Percentiles rank a stretch among this genome's conserved stretches.
These are phyloP conservation scores for Helicorthomorpha holstii DNA, from an alignment of 1,140 invertebrate genomes.

Conservation along the genomic window DNA sequence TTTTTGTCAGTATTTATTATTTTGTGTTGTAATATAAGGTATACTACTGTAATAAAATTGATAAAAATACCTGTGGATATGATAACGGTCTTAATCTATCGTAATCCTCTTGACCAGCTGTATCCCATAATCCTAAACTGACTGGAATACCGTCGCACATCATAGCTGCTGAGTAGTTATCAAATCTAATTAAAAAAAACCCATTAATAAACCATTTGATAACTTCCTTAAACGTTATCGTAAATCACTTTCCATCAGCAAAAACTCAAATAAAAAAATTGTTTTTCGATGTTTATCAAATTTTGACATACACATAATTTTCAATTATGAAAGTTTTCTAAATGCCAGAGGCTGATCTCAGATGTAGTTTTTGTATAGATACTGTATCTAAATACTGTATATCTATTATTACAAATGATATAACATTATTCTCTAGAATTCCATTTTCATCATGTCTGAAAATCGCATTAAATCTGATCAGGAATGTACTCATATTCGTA, in stretches of 20 bases:
- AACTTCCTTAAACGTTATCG: neutral
- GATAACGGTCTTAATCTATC: constrained; percentile 85
- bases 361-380: too few relatives aligned
- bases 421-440: too few relatives aligned
- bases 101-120: constrained; percentile 94
- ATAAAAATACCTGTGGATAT: constrained; percentile 51
- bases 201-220: neutral
- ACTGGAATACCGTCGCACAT: constrained; percentile 92
- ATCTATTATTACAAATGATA: too few relatives aligned
- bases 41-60: neutral
- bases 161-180: constrained; percentile 95
- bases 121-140: constrained; percentile 89
- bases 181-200: constrained; percentile 49
- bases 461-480: too few relatives aligned
- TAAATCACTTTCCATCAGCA: neutral
- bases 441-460: too few relatives aligned
- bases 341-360: too few relatives aligned
- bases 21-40: neutral
- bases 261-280: neutral
- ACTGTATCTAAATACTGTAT: too few relatives aligned
- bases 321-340: too few relatives aligned
- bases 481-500: too few relatives aligned
- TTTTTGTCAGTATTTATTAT: neutral
- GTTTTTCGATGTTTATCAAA: neutral
- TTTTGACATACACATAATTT: too few relatives aligned